Evolutionary conservation across 2,113 vertebrate genomes (phyloP).

Genomic region (Callaeas wilsoni): DNA sequence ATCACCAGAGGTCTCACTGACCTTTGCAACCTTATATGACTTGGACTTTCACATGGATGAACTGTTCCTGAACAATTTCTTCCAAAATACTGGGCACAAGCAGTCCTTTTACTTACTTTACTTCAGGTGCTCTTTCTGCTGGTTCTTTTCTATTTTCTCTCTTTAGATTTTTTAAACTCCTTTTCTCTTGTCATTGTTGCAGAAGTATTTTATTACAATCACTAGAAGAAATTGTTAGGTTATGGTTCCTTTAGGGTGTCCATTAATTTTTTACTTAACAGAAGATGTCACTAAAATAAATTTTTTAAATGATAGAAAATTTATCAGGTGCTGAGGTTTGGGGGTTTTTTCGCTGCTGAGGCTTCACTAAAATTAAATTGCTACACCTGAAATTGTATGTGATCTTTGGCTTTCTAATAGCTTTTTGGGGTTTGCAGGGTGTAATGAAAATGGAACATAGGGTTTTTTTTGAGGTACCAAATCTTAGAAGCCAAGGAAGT

Average conservation of each 20-base stretch:
- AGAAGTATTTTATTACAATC: not conserved
- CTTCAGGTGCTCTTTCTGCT: not conserved
- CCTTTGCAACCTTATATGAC: conserved; percentile 39
- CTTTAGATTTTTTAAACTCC: not conserved
- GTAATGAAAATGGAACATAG: not conserved
- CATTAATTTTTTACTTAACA: not conserved
- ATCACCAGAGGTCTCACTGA: conserved; percentile 65
- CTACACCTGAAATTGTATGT: not conserved
- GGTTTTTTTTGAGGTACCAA: not conserved
- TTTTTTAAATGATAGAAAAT: not conserved
- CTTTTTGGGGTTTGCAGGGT: not conserved
- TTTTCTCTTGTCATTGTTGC: not conserved
- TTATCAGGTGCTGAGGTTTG: not conserved
- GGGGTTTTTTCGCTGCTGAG: not conserved
- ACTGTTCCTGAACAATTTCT: conserved; percentile 56
- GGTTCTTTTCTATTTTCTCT: not conserved
- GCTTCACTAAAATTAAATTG: not conserved
- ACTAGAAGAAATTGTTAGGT: not conserved
- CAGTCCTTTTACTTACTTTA: conserved; percentile 34
- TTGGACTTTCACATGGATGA: conserved; percentile 37
- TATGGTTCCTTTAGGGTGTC: not conserved
- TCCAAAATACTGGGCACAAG: conserved; percentile 22
- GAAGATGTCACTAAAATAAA: not conserved
- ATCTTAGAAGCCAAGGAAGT: not conserved
- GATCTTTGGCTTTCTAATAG: not conserved